Conservation (phyloP, 1,140 invertebrate species). For the Araneus ventricosus region DNA sequence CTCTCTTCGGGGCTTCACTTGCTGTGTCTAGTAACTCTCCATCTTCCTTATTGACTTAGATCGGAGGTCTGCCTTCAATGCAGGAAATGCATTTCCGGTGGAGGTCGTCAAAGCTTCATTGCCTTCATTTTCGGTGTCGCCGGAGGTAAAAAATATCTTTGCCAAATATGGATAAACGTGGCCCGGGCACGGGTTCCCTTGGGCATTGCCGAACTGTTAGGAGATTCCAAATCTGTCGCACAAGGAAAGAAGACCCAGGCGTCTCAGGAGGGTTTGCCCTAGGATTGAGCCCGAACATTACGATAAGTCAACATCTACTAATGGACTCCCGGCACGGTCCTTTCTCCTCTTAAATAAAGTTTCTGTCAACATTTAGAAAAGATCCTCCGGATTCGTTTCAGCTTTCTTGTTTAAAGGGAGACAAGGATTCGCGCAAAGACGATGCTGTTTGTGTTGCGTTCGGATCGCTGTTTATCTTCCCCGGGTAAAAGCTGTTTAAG, state of each 20-base stretch:
- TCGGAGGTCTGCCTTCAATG: slow-evolving; percentile 47
- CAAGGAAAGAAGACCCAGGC: slow-evolving; percentile 43
- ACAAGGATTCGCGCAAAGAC: slow-evolving; percentile 60
- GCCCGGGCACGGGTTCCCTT: slow-evolving; percentile 27
- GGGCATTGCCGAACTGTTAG: slow-evolving; percentile 17
- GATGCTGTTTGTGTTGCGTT: slow-evolving; percentile 71
- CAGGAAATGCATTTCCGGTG: slow-evolving; percentile 67
- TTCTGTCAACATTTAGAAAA: slow-evolving; percentile 75
- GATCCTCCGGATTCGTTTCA: slow-evolving; percentile 70
- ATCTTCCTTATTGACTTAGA: slow-evolving; percentile 65
- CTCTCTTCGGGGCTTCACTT: slow-evolving; percentile 41
- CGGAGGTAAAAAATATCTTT: slow-evolving; percentile 45
- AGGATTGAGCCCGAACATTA: slow-evolving; percentile 62
- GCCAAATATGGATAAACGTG: slow-evolving; percentile 68
- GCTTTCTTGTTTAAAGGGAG: slow-evolving; percentile 74
- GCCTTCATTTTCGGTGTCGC: slow-evolving; percentile 50
- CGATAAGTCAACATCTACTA: slow-evolving; percentile 73
- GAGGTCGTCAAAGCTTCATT: slow-evolving; percentile 67
- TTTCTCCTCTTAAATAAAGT: slow-evolving; percentile 75
- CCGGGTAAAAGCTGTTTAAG: slow-evolving; percentile 72
- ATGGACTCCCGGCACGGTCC: slow-evolving; percentile 64
- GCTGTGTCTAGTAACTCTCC: slow-evolving; percentile 55
- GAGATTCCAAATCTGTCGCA: background rate
- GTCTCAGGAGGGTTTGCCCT: background rate
- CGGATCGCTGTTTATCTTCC: slow-evolving; percentile 71